Base-by-base conservation (phyloP, 2,888 invertebrate species). In the Byasa hedistus region DNA sequence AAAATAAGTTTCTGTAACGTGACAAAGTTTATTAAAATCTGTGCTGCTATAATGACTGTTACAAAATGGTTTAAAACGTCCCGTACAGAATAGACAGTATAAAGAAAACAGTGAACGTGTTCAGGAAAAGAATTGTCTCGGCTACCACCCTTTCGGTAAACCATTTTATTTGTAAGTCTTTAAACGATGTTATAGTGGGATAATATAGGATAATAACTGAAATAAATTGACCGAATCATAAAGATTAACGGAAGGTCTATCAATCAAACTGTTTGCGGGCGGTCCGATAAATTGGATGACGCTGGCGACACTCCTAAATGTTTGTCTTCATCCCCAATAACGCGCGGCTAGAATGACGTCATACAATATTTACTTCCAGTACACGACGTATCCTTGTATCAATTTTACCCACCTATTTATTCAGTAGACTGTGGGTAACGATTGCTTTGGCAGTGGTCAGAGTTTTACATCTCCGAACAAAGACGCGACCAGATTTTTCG, bases 271-370 rank as follows among this genome's bases (percentile, higher is more conserved):
- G 58, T 54, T 58, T 52, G 57, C 58, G 58, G 66, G 66, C 39
- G 55, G 62, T 44, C 54, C 19, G 19, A 54, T 52, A 66, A 66
- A 66, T 66, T 66, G 66, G 62, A 66, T 62, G 66, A 62, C 61
- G 62, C 23, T 58, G 17, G 60, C 32, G 66, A 62, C 66, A 32
- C 62, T 44, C 66, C 66, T 52, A 36, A 66, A 57, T 66, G 66
- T 63, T 66, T 66, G 57, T 48, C 27, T 58, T 32, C 27, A 44
- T 44, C 23, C 62, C 55, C 27, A 58, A 23, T 39, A 8, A 32
- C 22, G 52, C 52, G 55, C 48, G 48, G 19, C 22, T 55, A 65
- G 23, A 48, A 57, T 63, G 66, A 63, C 59, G 66, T 63, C 62
- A 66, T 58, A 61, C 52, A 54, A 54, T 57, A 24, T 51, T 62